phyloP scores from a whole-genome alignment of 2,113 vertebrate genomes.

The Thoracochromis brauschi region DNA sequence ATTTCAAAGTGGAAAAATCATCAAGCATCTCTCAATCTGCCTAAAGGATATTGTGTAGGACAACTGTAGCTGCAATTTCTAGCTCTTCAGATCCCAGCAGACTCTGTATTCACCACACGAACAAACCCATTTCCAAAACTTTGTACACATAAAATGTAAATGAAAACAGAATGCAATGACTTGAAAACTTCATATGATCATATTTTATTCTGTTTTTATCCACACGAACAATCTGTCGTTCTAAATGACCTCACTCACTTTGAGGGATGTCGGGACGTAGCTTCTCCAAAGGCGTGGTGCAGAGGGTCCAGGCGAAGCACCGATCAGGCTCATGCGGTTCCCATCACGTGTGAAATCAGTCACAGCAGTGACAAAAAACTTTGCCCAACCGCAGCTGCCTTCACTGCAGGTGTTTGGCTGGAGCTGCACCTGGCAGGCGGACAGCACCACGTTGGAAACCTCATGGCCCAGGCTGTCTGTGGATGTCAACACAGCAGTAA shows the following conservation, averaged over 20 bases:
- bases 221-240: background rate
- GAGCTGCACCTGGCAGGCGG: slow-evolving; percentile 71
- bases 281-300: slow-evolving; percentile 67
- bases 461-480: slow-evolving; percentile 56
- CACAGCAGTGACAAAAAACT: slow-evolving; percentile 65
- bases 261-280: slow-evolving; percentile 58
- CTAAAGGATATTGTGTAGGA: background rate
- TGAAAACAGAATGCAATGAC: background rate
- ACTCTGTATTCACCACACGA: background rate
- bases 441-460: slow-evolving; percentile 65
- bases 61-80: background rate
- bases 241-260: slow-evolving; percentile 44
- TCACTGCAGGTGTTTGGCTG: slow-evolving; percentile 31
- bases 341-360: slow-evolving; percentile 73
- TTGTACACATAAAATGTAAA: background rate
- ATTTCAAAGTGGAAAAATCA: background rate
- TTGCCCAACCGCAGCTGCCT: slow-evolving; percentile 57
- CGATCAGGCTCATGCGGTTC: slow-evolving; percentile 53
- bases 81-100: background rate
- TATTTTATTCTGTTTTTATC: background rate
- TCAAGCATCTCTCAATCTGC: background rate
- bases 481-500: background rate
- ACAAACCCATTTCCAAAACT: background rate
- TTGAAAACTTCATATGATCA: background rate
- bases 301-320: background rate